A percentile compares a stretch with the other conserved stretches of the same genome.
Evolutionary conservation across 2,797 vertebrate genomes (phyloP).

Genomic region (Mormyrops attenuatus): DNA sequence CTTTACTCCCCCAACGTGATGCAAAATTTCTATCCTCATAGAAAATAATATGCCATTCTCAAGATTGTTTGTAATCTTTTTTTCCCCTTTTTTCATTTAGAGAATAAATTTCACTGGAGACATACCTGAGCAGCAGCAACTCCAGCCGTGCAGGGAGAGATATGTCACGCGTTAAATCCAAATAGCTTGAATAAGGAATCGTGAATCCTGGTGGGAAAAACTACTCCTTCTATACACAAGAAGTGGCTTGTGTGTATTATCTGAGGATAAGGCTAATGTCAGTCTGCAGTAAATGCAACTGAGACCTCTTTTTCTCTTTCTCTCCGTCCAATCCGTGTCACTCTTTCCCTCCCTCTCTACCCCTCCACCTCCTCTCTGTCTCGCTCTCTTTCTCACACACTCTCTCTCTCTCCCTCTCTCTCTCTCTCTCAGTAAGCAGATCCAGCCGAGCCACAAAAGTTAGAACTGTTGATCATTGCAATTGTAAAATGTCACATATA

Average conservation of each 20-base stretch:
- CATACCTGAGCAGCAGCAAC: constrained; percentile 19
- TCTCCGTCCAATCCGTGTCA: constrained; percentile 1
- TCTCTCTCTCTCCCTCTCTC: background rate
- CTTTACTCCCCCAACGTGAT: background rate
- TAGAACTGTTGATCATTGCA: background rate
- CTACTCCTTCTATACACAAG: background rate
- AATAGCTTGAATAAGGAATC: background rate
- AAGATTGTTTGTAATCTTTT: background rate
- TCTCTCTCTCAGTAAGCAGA: background rate
- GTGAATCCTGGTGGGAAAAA: background rate
- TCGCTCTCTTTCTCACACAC: background rate
- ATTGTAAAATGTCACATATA: background rate
- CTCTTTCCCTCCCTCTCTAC: constrained; percentile 20
- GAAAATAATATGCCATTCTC: background rate
- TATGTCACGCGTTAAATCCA: constrained; percentile 7
- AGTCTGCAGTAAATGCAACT: constrained; percentile 20
- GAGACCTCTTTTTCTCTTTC: constrained; percentile 17
- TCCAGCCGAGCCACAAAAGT: background rate
- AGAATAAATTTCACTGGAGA: background rate
- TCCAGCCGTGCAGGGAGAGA: background rate
- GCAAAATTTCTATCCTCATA: background rate
- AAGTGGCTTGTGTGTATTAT: background rate
- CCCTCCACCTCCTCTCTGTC: background rate
- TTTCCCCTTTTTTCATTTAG: background rate
- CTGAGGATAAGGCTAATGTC: constrained; percentile 14